Evolutionary conservation across 2,888 invertebrate genomes (phyloP), one percentile per base, ranked within the genome.

Genomic region (Erebia epiphron): DNA sequence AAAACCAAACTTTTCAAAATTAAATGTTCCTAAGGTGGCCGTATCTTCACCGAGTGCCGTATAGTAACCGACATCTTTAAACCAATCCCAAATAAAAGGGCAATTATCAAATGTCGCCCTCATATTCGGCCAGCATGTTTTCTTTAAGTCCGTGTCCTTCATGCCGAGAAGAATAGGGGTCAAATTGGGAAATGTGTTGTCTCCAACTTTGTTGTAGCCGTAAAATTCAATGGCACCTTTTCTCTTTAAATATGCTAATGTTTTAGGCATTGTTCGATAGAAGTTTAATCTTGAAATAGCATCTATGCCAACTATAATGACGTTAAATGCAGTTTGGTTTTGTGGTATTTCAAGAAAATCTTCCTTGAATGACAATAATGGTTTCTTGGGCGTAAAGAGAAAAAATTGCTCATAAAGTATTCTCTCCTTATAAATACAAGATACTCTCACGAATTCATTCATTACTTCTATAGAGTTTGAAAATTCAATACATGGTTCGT

Each of bases 141-240:
- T 88, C 65, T 91, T 91, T 61, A 97, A 84, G 79, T 97, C 96
- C 0, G 91, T 90, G 43, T 95, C 95, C 57, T 94, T 94, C 58
- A 96, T 83, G 0, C 98, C 98, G 2, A 96, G 95, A 13, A 98
- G 89, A 74, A 97, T 94, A 0, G 98, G 97, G 9, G 97, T 95
- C 71, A 99, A 85, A 86, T 99, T 99, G 0, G 98, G 98, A 84
- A 97, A 98, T 0, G 98, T 98, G 86, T 98, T 99, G 86, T 98
- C 98, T 3, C 96, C 99, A 10, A 99, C 97, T 94, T 98, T 99
- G 83, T 97, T 98, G 86, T 98, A 98, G 7, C 98, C 99, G 76
- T 96, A 87, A 83, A 99, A 93, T 83, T 98, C 98, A 66, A 97
- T 94, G 54, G 96, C 96, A 14, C 94, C 94, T 73, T 97, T 89